Percentiles rank a stretch among this genome's conserved stretches.
phyloP scores from a whole-genome alignment of 2,113 vertebrate species.

The Verasper variegatus region DNA sequence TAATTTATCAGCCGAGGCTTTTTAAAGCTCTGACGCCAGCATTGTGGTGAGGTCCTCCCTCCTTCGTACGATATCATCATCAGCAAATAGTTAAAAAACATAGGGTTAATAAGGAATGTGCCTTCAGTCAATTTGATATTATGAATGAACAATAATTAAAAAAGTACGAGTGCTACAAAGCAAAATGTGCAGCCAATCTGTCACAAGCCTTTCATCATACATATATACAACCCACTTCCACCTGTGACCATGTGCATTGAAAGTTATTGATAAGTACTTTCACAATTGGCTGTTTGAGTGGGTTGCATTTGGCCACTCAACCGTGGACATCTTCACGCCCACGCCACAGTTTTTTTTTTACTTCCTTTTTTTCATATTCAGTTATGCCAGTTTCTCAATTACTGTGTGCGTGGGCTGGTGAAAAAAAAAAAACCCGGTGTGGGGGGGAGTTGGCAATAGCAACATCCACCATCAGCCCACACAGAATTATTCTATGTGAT shows the following conservation, averaged over 20 bases:
- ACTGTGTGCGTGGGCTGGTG: slow-evolving; percentile 69
- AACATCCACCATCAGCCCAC: slow-evolving; percentile 67
- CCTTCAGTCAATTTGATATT: not conserved
- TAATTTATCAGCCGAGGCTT: not conserved
- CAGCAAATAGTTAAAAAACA: slow-evolving; percentile 1
- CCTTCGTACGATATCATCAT: not conserved
- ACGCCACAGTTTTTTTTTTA: slow-evolving; percentile 45
- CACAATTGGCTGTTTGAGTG: slow-evolving; percentile 63
- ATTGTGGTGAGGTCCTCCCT: not conserved
- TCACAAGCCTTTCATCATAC: slow-evolving; percentile 43
- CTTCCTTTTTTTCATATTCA: slow-evolving; percentile 30
- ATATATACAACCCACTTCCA: not conserved
- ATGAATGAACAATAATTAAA: not conserved
- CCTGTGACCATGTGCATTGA: slow-evolving; percentile 34
- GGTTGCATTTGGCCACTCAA: slow-evolving; percentile 68
- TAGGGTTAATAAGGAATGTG: not conserved
- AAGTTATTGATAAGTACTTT: slow-evolving; percentile 60
- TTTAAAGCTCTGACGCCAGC: slow-evolving; percentile 10
- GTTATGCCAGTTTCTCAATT: slow-evolving; percentile 69
- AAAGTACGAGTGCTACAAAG: not conserved
- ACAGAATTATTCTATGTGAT: slow-evolving; percentile 70
- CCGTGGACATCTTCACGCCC: slow-evolving; percentile 74
- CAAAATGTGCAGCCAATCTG: slow-evolving; percentile 12
- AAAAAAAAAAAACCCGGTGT: slow-evolving; percentile 21
- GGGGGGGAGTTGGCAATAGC: slow-evolving; percentile 25